phyloP scores from a whole-genome alignment of 2,797 vertebrate genomes.

The Onychomys torridus region DNA sequence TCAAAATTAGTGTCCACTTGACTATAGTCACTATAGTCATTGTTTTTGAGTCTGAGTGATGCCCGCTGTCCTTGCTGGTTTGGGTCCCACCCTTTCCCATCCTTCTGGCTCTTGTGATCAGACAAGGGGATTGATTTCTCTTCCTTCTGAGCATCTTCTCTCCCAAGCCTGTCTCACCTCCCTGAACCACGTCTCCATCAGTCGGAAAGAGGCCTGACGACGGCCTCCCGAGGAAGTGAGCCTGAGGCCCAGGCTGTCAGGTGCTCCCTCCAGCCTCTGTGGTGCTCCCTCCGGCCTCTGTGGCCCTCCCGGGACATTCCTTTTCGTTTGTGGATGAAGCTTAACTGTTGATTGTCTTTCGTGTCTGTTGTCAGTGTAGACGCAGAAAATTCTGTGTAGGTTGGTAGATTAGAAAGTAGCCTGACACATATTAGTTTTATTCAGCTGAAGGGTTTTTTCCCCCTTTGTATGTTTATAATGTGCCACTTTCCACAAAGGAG shows the following conservation, averaged over 20 bases:
- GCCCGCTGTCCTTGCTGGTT: background rate
- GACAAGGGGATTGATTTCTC: background rate
- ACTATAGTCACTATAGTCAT: background rate
- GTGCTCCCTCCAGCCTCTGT: background rate
- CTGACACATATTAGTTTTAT: background rate
- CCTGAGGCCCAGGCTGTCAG: background rate
- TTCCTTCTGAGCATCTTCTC: background rate
- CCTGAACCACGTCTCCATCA: background rate
- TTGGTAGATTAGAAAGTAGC: constrained; percentile 24
- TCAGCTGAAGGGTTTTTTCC: background rate
- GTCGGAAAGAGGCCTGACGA: fast-evolving
- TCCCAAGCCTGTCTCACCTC: fast-evolving
- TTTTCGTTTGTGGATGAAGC: background rate
- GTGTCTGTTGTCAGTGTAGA: constrained; percentile 8
- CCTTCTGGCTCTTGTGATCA: background rate
- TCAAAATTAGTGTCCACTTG: background rate
- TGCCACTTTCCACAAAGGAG: background rate
- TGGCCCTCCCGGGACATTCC: background rate
- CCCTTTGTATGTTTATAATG: background rate
- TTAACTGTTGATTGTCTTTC: background rate
- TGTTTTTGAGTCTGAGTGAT: background rate
- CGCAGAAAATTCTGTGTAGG: background rate
- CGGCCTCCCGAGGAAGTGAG: background rate
- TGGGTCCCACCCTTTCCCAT: background rate
- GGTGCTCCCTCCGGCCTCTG: background rate